phyloP scores from a whole-genome alignment of 2,113 vertebrate species.

The Ictalurus punctatus region DNA sequence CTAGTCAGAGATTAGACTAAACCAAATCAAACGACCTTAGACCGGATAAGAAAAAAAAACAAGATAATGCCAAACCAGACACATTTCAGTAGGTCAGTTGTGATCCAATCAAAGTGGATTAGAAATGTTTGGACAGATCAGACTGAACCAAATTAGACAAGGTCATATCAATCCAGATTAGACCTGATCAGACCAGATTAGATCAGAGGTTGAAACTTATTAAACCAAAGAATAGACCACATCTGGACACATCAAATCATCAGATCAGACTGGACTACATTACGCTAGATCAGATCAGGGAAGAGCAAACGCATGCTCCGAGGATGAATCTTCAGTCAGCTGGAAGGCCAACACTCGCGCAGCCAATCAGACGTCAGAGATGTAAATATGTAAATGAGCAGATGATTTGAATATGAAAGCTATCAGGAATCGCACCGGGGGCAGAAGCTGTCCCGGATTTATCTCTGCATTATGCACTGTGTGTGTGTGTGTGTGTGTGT shows the following conservation, averaged over 20 bases:
- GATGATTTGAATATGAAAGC: not conserved
- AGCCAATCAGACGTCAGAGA: conserved; percentile 12
- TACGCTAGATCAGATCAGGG: not conserved
- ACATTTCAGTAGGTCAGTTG: not conserved
- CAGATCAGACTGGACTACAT: not conserved
- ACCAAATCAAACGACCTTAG: not conserved
- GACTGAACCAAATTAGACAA: not conserved
- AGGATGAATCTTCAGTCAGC: not conserved
- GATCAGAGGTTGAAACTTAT: not conserved
- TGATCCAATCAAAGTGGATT: not conserved
- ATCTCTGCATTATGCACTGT: not conserved
- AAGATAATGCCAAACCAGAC: not conserved
- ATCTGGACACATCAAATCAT: not conserved
- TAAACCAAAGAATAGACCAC: not conserved
- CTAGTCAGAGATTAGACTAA: not conserved
- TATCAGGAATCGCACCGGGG: not conserved
- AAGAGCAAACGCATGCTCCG: not conserved
- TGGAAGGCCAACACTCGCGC: not conserved
- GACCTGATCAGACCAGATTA: not conserved
- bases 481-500: conserved; percentile 2
- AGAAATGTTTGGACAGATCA: not conserved
- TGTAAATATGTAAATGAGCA: conserved; percentile 14
- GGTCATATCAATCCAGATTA: not conserved
- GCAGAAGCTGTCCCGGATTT: not conserved
- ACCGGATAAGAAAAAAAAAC: not conserved